Evolutionary conservation across 2,113 vertebrate genomes (phyloP), one percentile per base, ranked within the genome.

Genomic region (Illadopsis cleaveri): DNA sequence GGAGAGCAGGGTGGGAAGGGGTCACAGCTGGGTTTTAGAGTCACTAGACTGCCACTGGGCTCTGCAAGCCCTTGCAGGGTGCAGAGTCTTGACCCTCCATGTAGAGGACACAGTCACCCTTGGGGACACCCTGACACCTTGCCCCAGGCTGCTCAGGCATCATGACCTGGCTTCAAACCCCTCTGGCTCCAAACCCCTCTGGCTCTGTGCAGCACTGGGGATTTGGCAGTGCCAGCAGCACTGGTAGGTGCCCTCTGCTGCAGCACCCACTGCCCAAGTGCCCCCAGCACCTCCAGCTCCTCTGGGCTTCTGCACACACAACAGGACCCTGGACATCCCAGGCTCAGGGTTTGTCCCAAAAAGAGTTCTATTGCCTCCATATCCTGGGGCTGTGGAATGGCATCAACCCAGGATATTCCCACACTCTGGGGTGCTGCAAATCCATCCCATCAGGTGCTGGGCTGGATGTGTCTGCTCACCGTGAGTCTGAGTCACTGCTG

Each of bases 1-100:
- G 1, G 61, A 64, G 31, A 72, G 40, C 17, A n/a, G 31, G 21
- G 33, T 31, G 38, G 21, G 30, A 73, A 83, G 58, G 31, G 54
- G 11, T 48, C 2, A 1, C 47, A 77, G 28, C 1, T 0, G 0
- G 3, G 10, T 15, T 86, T 87, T 72, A n/a, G 23, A 31, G 54
- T 25, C 31, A 42, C 23, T 30, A 87, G 35, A 65, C 77, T 89
- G 27, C 18, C 50, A 35, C 21, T 2, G 15, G 14, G 35, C 15
- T 90, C 60, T 6, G 4, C 17, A 20, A 89, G 28, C 10, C 40
- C 71, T 24, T 10, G 15, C 42, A 65, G 42, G 15, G 20, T 45
- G n/a, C 38, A 70, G 82, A 66, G 17, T 8, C 45, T 56, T 57
- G 35, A 20, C 10, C 10, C 27, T 42, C 18, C 12, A 2, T 31